These are phyloP conservation scores for Aradus depressus DNA, from an alignment of 2,888 invertebrate species.

Conservation along the genomic window DNA sequence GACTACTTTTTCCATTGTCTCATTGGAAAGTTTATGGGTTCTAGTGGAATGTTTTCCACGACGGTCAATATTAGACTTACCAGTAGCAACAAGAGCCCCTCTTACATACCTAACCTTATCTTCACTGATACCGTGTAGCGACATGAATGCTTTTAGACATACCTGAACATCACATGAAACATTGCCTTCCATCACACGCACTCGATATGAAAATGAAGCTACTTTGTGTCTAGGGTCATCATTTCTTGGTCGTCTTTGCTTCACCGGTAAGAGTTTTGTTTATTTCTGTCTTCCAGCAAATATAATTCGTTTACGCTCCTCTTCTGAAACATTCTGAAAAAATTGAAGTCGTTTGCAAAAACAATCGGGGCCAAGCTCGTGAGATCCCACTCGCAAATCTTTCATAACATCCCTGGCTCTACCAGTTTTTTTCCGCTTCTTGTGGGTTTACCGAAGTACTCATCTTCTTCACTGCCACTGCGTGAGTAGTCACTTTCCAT, in stretches of 20 bases:
- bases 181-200: constrained; percentile 4
- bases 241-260: not conserved
- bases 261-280: too few relatives aligned
- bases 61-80: constrained; percentile 11
- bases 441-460: too few relatives aligned
- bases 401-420: too few relatives aligned
- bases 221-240: not conserved
- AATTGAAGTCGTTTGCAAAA: too few relatives aligned
- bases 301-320: too few relatives aligned
- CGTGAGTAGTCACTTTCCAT: too few relatives aligned
- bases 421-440: too few relatives aligned
- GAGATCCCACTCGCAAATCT: too few relatives aligned
- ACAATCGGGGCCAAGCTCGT: too few relatives aligned
- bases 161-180: constrained; percentile 10
- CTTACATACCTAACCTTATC: constrained; percentile 12
- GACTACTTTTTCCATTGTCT: constrained; percentile 16
- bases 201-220: constrained; percentile 8
- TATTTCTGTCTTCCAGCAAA: too few relatives aligned
- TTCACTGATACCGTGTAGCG: constrained; percentile 18
- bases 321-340: too few relatives aligned
- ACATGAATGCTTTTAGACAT: constrained; percentile 20
- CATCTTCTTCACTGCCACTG: too few relatives aligned
- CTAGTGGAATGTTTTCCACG: constrained; percentile 19
- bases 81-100: constrained; percentile 11
- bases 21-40: constrained; percentile 17